Evolutionary conservation across 2,888 invertebrate genomes (phyloP).

Genomic region (Trissoscelio sp.): DNA sequence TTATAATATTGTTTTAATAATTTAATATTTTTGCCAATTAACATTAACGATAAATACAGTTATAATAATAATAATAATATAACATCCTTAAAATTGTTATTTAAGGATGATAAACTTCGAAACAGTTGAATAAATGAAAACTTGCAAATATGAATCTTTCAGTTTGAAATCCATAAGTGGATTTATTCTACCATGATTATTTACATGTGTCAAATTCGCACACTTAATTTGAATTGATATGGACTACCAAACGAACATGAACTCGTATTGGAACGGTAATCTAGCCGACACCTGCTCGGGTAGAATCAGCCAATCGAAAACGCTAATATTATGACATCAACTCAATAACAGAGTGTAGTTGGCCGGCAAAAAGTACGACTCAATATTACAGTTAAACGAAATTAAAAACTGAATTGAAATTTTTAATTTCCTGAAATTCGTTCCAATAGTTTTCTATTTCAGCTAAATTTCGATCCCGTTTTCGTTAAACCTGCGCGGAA

Average conservation of each 20-base stretch:
- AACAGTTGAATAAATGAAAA: too few species aligned
- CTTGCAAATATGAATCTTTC: not conserved
- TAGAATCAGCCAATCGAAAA: constrained; percentile 19
- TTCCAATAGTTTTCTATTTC: not conserved
- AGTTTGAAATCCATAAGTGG: not conserved
- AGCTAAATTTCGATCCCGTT: not conserved
- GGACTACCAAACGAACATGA: constrained; percentile 25
- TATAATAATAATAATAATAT: too few species aligned
- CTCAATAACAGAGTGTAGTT: constrained; percentile 49
- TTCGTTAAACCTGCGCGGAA: not conserved
- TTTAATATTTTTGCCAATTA: too few species aligned
- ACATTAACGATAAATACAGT: too few species aligned
- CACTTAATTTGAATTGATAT: constrained; percentile 45
- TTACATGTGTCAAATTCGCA: constrained; percentile 43
- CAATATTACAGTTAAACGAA: constrained; percentile 17
- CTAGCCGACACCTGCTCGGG: constrained; percentile 31
- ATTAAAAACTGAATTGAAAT: constrained; percentile 25
- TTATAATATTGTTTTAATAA: too few species aligned
- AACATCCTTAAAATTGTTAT: too few species aligned
- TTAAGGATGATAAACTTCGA: too few species aligned
- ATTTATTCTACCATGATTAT: constrained; percentile 19
- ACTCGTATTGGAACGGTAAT: constrained; percentile 43
- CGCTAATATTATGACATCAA: constrained; percentile 54
- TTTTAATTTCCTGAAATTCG: constrained; percentile 31
- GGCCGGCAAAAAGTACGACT: constrained; percentile 10